These are phyloP conservation scores for Crenichthys baileyi DNA, from an alignment of 2,797 vertebrate genomes.

Conservation along the genomic window DNA sequence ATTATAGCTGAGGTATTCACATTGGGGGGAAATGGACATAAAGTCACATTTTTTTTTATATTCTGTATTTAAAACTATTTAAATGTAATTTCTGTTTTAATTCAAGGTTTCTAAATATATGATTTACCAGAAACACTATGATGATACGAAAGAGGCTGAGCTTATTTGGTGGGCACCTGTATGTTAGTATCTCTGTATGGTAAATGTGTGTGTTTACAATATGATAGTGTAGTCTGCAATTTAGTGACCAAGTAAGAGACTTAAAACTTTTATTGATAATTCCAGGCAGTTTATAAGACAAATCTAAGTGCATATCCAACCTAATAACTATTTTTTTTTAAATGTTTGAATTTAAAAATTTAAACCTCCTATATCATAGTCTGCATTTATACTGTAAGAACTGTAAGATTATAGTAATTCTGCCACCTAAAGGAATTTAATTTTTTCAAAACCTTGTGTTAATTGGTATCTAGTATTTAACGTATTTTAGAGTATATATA, in stretches of 20 bases:
- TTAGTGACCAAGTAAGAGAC: slow-evolving; percentile 18
- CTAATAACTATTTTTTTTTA: background rate
- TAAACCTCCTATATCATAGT: background rate
- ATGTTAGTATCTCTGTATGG: slow-evolving; percentile 1
- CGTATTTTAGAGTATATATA: slow-evolving; percentile 53
- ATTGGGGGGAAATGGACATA: slow-evolving; percentile 10
- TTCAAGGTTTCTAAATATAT: too few relatives aligned
- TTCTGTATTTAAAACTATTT: background rate
- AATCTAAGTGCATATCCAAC: slow-evolving; percentile 3
- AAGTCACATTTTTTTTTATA: slow-evolving; percentile 11
- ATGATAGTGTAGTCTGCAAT: slow-evolving; percentile 26
- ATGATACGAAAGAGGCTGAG: slow-evolving; percentile 20
- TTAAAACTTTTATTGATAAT: background rate
- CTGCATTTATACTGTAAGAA: background rate
- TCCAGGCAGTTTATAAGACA: slow-evolving; percentile 6
- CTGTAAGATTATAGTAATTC: background rate
- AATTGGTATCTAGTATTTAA: slow-evolving; percentile 60
- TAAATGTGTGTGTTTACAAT: too few relatives aligned
- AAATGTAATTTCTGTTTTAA: background rate
- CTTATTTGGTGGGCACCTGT: slow-evolving; percentile 1
- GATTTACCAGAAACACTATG: slow-evolving; percentile 56
- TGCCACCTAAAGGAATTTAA: slow-evolving; percentile 13
- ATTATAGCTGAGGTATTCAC: background rate
- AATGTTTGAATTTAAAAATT: slow-evolving; percentile 4
- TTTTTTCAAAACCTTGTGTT: slow-evolving; percentile 34